Base-by-base conservation (phyloP, 1,140 invertebrate genomes). In the Calosoma granatense region DNA sequence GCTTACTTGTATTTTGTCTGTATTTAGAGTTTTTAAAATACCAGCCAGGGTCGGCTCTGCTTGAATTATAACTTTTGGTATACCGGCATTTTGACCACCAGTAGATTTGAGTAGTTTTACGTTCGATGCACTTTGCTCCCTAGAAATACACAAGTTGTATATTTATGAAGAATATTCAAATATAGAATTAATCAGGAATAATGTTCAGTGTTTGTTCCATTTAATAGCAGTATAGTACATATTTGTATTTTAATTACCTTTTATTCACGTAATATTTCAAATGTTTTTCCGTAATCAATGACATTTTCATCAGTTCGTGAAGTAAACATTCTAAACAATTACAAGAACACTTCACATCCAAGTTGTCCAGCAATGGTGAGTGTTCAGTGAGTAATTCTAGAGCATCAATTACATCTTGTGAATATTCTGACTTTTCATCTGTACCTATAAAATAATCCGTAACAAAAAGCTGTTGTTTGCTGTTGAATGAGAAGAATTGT, bases 1-100 rank as follows among this genome's bases (percentile, higher is more conserved):
- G 26, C 36, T 22, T 54, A 64, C 87, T 70, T 93, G 91, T 60
- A 90, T 92, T 78, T 94, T 95, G 72, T 94, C 92, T 4, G 88
- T 84, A 63, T 89, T 87, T 54, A 94, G 70, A 2, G 88, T 92
- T 71, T 93, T 95, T 0, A 96, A 76, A 60, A 97, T 89, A 2
- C 87, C 88, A 12, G 84, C 82, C 1, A 96, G 75, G 0, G 92
- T 94, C 6, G 88, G 84, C 71, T 96, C 92, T 2, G 92, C 92
- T 62, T 87, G 79, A 55, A 90, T 84, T 56, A 95, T 90, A 17
- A 93, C 86, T 67, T 81, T 83, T 9, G 83, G 82, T 61, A 89
- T 86, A 1, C 78, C 75, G 20, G 82, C 79, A 0, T 78, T 79
- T 56, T 78, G 77, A 20, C 82, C 72, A 3, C 77, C 79, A 30